These are phyloP conservation scores for Pterophyllum scalare DNA, from an alignment of 2,113 vertebrate genomes.

Conservation along the genomic window DNA sequence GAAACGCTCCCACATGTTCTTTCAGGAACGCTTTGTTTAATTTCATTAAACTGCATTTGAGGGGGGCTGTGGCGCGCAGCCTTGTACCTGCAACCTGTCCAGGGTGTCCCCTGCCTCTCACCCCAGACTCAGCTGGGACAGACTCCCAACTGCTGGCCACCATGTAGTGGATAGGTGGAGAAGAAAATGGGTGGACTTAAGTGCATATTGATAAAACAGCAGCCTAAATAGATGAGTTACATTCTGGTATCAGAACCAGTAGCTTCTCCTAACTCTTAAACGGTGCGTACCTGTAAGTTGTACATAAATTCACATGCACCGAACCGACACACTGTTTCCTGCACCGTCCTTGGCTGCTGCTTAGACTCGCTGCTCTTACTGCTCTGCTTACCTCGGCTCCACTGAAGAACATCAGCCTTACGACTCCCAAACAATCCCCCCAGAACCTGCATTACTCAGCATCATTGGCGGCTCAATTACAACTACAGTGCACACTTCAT, in stretches of 20 bases:
- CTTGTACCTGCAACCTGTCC: background rate
- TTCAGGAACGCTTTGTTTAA: background rate
- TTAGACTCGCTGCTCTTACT: background rate
- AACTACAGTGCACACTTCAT: background rate
- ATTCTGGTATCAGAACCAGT: too few relatives aligned
- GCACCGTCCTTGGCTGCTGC: background rate
- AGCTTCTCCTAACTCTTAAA: background rate
- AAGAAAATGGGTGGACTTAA: background rate
- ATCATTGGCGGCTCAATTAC: background rate
- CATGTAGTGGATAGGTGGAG: background rate
- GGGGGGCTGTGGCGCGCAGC: background rate
- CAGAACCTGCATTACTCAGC: background rate
- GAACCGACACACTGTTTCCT: background rate
- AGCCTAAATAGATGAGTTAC: too few relatives aligned
- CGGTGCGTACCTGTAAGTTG: background rate
- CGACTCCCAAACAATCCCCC: background rate
- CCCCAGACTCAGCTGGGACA: background rate
- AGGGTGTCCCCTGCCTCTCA: background rate
- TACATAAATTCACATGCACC: background rate
- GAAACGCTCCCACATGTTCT: background rate
- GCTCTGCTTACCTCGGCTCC: background rate
- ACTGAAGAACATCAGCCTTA: background rate
- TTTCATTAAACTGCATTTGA: too few relatives aligned
- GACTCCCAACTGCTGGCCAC: background rate
- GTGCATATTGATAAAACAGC: background rate